A percentile compares a stretch with the other conserved stretches of the same genome.
Conservation (phyloP, 2,888 invertebrate species). For the Pycnomerus fuliginosus region DNA sequence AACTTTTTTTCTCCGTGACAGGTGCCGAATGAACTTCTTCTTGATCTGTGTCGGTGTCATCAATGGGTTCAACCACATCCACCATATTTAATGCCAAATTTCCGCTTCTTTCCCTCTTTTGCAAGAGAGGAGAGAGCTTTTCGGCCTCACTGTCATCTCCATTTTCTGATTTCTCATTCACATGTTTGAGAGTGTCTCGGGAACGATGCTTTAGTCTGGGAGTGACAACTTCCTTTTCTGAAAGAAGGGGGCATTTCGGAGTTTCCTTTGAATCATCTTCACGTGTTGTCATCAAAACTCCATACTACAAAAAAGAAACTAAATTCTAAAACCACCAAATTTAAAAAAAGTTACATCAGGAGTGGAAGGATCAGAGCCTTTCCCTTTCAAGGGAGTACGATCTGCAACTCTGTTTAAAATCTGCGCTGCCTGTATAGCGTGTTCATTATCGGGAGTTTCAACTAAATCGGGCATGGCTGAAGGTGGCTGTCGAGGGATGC, state of each 20-base stretch:
- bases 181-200: slow-evolving; percentile 59
- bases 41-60: slow-evolving; percentile 59
- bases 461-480: slow-evolving; percentile 53
- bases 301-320: slow-evolving; percentile 60
- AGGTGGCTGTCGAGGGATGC: slow-evolving; percentile 56
- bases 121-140: slow-evolving; percentile 74
- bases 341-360: slow-evolving; percentile 54
- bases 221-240: slow-evolving; percentile 39
- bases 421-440: slow-evolving; percentile 67
- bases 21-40: slow-evolving; percentile 50
- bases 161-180: slow-evolving; percentile 61
- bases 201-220: slow-evolving; percentile 42
- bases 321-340: background rate
- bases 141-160: slow-evolving; percentile 81
- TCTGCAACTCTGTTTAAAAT: slow-evolving; percentile 62
- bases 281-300: slow-evolving; percentile 65
- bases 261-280: slow-evolving; percentile 54
- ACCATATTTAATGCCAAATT: slow-evolving; percentile 54
- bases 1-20: no score
- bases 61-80: slow-evolving; percentile 60
- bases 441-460: slow-evolving; percentile 65
- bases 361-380: slow-evolving; percentile 50
- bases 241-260: slow-evolving; percentile 48
- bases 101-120: slow-evolving; percentile 45
- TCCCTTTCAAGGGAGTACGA: slow-evolving; percentile 51